Conservation (phyloP, 2,113 vertebrate genomes). For the Ptilorrhoa leucosticta region DNA sequence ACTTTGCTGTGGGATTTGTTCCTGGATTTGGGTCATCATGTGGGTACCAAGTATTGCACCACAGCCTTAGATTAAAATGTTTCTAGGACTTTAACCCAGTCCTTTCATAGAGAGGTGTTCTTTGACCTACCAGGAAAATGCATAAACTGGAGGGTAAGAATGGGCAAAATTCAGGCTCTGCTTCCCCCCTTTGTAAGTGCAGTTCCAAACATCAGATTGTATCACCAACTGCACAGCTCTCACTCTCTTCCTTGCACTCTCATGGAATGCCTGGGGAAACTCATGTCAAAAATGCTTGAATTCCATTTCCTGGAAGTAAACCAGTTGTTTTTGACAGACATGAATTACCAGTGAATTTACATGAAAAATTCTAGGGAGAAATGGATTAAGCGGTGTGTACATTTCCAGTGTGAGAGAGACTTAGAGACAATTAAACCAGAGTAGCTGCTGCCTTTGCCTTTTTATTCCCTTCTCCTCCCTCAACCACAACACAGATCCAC, state of each 20-base stretch:
- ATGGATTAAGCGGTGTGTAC: background rate
- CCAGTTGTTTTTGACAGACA: background rate
- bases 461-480: background rate
- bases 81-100: background rate
- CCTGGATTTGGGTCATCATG: background rate
- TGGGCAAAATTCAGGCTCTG: background rate
- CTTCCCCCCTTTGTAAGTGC: accelerated
- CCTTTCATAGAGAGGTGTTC: background rate
- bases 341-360: background rate
- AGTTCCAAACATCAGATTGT: background rate
- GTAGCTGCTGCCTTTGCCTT: background rate
- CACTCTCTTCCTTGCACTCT: background rate
- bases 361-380: background rate
- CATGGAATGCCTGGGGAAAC: background rate
- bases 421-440: background rate
- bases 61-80: slow-evolving; percentile 6
- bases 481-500: background rate
- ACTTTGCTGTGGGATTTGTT: background rate
- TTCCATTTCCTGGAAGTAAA: background rate
- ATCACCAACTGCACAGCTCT: background rate
- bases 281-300: background rate
- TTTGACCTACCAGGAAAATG: background rate
- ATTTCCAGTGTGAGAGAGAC: background rate
- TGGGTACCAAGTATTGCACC: background rate
- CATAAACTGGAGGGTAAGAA: background rate